Base-by-base conservation (phyloP, 2,888 invertebrate species). In the Cetonia aurata region DNA sequence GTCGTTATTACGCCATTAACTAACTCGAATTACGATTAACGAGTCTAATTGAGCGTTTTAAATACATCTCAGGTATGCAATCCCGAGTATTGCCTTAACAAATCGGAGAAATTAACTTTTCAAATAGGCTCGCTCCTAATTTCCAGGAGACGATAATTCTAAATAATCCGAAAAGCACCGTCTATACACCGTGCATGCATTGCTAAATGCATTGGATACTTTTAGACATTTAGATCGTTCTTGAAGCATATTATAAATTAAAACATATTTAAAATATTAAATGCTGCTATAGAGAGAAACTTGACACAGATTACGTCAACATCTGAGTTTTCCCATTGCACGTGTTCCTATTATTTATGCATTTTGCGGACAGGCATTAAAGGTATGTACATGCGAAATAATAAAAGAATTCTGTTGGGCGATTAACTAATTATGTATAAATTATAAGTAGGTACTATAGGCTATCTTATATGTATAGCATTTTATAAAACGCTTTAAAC, bases 221-320 rank as follows among this genome's bases (percentile, higher is more conserved):
- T 37, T 37, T 10, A 37, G 37, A 1, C 2, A 10, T 37, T 37
- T 1, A 10, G 8, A 37, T 37, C 1, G 9, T 10, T 37, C 9
- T 8, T 37, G 1, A 3, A 9, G 8, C 6, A 9, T 10, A 9
- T 37, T 4, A 4, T 37, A 37, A 37, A 37, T 37, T 37, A 10
- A 9, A 37, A 37, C 37, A 37, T 37, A 37, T 37, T 37, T 37
- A 37, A 37, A 37, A 37, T 9, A 10, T 62, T 48, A 31, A 48
- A 60, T 46, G 46, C 48, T 60, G 60, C 37, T 33, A 13, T 62
- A 48, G 33, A 48, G 48, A 62, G 50, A 62, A 62, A 62, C 62
- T 50, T 62, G 62, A 62, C 62, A 62, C 62, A 33, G 48, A 62
- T 48, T 62, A 62, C 62, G 62, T 62, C 62, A 25, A 37, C 37